Conservation (phyloP, 2,888 invertebrate species). For the Tetramorium bicarinatum region DNA sequence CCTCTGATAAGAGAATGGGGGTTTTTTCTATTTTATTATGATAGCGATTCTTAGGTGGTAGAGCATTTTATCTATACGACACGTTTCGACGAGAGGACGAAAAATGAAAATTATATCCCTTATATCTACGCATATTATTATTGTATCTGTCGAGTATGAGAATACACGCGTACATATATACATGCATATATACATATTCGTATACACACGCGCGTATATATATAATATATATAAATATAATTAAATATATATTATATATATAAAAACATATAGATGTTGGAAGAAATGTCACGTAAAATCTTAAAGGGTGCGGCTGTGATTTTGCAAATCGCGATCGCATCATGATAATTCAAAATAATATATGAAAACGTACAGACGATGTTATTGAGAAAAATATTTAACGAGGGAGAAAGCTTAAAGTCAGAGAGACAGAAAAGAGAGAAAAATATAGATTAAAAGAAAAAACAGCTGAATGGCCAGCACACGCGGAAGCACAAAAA, state of each 20-base stretch:
- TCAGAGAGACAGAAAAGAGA: background rate
- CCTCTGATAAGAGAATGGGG: conserved; percentile 69
- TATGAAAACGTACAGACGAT: conserved; percentile 56
- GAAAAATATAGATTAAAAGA: conserved; percentile 7
- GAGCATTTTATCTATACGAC: conserved; percentile 70
- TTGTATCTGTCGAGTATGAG: conserved; percentile 67
- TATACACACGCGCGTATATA: conserved; percentile 51
- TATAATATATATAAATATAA: conserved; percentile 64
- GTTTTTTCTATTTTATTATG: conserved; percentile 83
- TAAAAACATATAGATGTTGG: conserved; percentile 65
- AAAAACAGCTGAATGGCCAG: conserved; percentile 15
- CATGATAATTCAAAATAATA: conserved; percentile 51
- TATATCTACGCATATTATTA: conserved; percentile 46
- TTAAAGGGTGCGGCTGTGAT: conserved; percentile 38
- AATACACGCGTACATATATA: conserved; percentile 38
- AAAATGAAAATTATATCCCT: conserved; percentile 59
- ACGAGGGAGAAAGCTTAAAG: conserved; percentile 42
- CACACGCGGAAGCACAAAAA: conserved; percentile 46
- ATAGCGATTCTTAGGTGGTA: conserved; percentile 75
- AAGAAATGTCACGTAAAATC: conserved; percentile 51
- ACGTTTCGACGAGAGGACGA: conserved; percentile 54
- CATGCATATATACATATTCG: conserved; percentile 52
- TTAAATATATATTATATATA: conserved; percentile 61
- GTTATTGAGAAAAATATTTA: conserved; percentile 76
- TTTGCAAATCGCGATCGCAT: conserved; percentile 59